These are phyloP conservation scores for Tineola bisselliella DNA, from an alignment of 2,888 invertebrate genomes.

Conservation along the genomic window DNA sequence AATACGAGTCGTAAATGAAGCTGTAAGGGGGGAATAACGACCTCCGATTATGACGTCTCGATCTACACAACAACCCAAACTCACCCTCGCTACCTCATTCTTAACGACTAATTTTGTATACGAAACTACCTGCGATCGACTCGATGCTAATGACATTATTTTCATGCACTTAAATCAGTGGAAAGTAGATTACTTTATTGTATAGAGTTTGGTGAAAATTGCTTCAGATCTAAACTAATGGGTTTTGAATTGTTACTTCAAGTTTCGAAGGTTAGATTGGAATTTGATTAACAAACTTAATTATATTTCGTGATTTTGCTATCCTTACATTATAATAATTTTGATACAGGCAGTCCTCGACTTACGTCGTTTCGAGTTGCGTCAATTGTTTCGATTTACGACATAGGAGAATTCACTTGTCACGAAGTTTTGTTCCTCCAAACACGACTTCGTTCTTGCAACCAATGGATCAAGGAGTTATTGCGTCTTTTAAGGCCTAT, in stretches of 20 bases:
- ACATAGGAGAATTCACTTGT: no score
- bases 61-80: background rate
- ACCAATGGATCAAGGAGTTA: no score
- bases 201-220: background rate
- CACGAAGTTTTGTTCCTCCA: no score
- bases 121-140: background rate
- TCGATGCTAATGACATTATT: constrained; percentile 9
- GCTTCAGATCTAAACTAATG: background rate
- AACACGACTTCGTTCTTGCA: no score
- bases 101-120: background rate
- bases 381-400: no score
- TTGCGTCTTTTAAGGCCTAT: no score
- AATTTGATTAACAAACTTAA: constrained; percentile 33
- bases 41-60: background rate
- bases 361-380: no score
- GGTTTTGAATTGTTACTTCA: background rate
- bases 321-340: no score
- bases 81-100: background rate
- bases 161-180: constrained; percentile 6
- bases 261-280: background rate
- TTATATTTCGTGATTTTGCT: constrained; percentile 23
- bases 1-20: constrained; percentile 14
- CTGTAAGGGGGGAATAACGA: constrained; percentile 12
- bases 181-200: constrained; percentile 10
- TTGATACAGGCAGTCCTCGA: no score